A percentile compares a stretch with the other conserved stretches of the same genome.
Conservation (phyloP, 2,888 invertebrate genomes). For the Drosophila histrio region DNA sequence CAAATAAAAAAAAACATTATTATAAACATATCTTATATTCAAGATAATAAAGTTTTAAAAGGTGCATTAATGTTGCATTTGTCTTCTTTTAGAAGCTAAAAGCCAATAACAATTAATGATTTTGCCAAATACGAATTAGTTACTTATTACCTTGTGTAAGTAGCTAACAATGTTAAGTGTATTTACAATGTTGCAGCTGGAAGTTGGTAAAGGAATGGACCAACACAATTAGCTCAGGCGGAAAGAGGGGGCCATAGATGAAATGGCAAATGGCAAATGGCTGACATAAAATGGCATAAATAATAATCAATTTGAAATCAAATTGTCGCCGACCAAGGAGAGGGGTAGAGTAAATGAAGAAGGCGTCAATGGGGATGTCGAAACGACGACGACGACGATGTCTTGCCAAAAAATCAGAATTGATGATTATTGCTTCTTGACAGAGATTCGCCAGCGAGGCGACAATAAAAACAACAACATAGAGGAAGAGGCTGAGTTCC, state of each 20-base stretch:
- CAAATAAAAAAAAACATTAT: too few species aligned
- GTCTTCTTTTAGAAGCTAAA: not conserved
- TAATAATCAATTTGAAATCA: slow-evolving; percentile 82
- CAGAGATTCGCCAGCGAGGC: slow-evolving; percentile 73
- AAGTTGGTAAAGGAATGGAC: slow-evolving; percentile 9
- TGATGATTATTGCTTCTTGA: slow-evolving; percentile 84
- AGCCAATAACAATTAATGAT: not conserved
- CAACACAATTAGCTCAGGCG: slow-evolving; percentile 51
- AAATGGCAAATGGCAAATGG: slow-evolving; percentile 52
- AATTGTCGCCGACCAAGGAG: slow-evolving; percentile 42
- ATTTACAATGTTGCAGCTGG: not conserved
- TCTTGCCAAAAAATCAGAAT: slow-evolving; percentile 82
- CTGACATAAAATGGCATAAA: slow-evolving; percentile 72
- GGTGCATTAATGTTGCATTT: not conserved
- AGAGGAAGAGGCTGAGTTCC: slow-evolving; percentile 39
- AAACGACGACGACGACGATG: slow-evolving; percentile 16
- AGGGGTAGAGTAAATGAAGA: not conserved
- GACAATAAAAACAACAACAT: slow-evolving; percentile 66
- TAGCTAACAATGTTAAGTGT: not conserved
- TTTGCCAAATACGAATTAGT: not conserved
- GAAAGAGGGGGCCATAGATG: slow-evolving; percentile 6
- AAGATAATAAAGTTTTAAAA: too few species aligned
- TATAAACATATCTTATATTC: too few species aligned
- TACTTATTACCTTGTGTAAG: not conserved
- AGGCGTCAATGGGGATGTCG: slow-evolving; percentile 21